phyloP scores from a whole-genome alignment of 2,113 vertebrate genomes.

The Bujurquina vittata region DNA sequence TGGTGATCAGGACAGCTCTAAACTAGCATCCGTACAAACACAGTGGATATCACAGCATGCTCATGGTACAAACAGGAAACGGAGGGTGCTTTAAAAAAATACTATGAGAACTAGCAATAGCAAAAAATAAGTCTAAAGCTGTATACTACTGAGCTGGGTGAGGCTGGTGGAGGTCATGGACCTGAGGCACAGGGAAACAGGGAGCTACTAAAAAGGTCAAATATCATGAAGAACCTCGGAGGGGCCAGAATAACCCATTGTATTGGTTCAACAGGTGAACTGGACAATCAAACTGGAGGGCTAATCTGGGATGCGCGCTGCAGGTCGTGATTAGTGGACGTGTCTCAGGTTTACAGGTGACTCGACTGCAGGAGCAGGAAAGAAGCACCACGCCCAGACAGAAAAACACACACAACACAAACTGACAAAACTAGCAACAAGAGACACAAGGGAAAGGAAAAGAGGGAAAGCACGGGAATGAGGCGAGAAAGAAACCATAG shows the following conservation, averaged over 20 bases:
- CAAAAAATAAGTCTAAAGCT: not conserved
- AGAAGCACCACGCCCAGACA: not conserved
- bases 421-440: not conserved
- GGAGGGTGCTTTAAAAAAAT: not conserved
- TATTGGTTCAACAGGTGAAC: not conserved
- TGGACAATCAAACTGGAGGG: not conserved
- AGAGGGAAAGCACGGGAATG: not conserved
- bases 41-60: not conserved
- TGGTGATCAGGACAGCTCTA: not conserved
- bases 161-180: not conserved
- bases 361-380: not conserved
- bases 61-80: not conserved
- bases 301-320: not conserved
- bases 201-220: not conserved
- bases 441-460: not conserved
- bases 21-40: not conserved
- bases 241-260: not conserved
- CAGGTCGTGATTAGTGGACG: not conserved
- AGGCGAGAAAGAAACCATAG: no score
- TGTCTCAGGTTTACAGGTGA: not conserved
- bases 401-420: not conserved
- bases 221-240: not conserved
- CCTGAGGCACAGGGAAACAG: not conserved
- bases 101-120: accelerated
- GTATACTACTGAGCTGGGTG: not conserved